Evolutionary conservation across 2,888 invertebrate genomes (phyloP).

Genomic region (Amiota minor): DNA sequence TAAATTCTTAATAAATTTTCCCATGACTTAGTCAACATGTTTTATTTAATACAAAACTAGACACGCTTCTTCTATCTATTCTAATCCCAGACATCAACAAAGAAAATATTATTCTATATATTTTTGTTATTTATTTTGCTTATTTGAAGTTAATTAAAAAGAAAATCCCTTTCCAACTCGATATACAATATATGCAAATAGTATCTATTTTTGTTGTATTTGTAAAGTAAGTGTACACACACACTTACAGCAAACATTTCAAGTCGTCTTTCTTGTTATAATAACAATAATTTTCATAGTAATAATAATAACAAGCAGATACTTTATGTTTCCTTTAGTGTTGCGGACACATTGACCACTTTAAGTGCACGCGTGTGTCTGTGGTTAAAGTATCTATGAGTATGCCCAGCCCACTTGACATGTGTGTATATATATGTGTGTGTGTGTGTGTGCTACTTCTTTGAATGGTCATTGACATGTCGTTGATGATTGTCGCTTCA

Average conservation of each 20-base stretch:
- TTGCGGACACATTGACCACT: constrained; percentile 25
- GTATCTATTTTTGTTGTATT: constrained; percentile 33
- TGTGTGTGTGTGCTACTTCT: constrained; percentile 2
- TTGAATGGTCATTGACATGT: constrained; percentile 47
- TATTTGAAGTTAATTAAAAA: no score
- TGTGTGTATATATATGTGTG: neutral
- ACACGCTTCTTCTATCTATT: no score
- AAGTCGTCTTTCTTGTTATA: constrained; percentile 12
- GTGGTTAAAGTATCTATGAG: constrained; percentile 11
- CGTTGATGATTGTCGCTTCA: constrained; percentile 36
- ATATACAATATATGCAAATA: constrained; percentile 19
- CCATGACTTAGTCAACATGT: constrained; percentile 46
- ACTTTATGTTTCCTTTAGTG: constrained; percentile 17
- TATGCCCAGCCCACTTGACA: neutral
- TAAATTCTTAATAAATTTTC: constrained; percentile 29
- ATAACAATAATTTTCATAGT: neutral
- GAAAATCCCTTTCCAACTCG: no score
- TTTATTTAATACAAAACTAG: constrained; percentile 16
- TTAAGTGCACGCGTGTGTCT: constrained; percentile 29
- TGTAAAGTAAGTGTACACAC: neutral
- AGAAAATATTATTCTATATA: no score
- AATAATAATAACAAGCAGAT: neutral
- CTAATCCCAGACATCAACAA: no score
- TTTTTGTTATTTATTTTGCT: no score
- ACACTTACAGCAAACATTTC: constrained; percentile 6